Evolutionary conservation across 2,888 invertebrate genomes (phyloP).

Genomic region (Arctia plantaginis): DNA sequence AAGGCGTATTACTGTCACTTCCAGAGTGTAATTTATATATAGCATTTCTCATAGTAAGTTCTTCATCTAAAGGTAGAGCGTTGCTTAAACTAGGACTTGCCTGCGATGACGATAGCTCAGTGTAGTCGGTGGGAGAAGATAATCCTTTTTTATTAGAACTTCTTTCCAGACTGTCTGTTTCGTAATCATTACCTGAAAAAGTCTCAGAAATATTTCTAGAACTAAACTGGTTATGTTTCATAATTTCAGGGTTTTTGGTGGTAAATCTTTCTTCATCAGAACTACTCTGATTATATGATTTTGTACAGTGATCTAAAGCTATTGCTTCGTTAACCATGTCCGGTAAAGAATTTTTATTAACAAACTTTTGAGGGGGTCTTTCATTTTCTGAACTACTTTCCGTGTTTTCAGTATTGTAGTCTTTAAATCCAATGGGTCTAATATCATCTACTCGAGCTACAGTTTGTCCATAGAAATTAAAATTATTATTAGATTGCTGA

Average conservation of each 20-base stretch:
- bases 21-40: conserved; percentile 89
- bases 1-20: conserved; percentile 83
- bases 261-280: conserved; percentile 79
- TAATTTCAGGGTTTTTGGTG: conserved; percentile 40
- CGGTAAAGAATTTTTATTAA: conserved; percentile 80
- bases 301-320: conserved; percentile 82
- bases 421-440: conserved; percentile 67
- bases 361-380: conserved; percentile 60
- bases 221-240: conserved; percentile 60
- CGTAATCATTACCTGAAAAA: conserved; percentile 88
- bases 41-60: conserved; percentile 92
- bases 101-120: conserved; percentile 89
- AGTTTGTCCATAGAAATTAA: conserved; percentile 67
- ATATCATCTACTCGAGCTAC: conserved; percentile 70
- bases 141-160: conserved; percentile 83
- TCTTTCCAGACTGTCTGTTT: conserved; percentile 91
- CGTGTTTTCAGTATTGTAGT: conserved; percentile 63
- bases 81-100: conserved; percentile 91
- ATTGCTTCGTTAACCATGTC: conserved; percentile 90
- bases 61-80: conserved; percentile 92
- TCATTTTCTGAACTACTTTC: conserved; percentile 61
- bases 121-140: conserved; percentile 88
- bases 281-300: conserved; percentile 75
- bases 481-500: conserved; percentile 54
- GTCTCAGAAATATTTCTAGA: conserved; percentile 71